These are phyloP conservation scores for Hippopotamus amphibius DNA, from an alignment of 2,113 vertebrate genomes.

Conservation along the genomic window DNA sequence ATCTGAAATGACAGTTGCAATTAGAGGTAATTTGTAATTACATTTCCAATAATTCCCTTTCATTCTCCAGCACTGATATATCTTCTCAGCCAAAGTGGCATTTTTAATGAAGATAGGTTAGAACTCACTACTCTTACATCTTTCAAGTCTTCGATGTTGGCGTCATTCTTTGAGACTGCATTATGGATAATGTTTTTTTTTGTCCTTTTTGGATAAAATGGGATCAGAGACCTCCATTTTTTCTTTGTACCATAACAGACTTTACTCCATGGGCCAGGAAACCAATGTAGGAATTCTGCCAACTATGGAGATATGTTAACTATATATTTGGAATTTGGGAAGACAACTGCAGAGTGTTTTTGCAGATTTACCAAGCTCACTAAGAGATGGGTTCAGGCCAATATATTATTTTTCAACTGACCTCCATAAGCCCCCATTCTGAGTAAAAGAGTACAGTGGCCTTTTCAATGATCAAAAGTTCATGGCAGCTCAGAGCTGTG, in stretches of 20 bases:
- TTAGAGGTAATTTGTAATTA: not conserved
- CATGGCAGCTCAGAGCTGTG: not conserved
- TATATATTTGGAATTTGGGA: not conserved
- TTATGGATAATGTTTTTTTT: not conserved
- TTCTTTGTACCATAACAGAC: not conserved
- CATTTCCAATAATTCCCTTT: not conserved
- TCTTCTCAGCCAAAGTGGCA: not conserved
- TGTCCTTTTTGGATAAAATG: not conserved
- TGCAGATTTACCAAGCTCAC: not conserved
- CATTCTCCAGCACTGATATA: not conserved
- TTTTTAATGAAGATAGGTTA: not conserved
- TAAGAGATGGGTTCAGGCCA: not conserved
- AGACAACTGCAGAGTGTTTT: not conserved
- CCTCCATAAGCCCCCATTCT: not conserved
- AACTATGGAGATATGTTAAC: not conserved
- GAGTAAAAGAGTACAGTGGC: not conserved
- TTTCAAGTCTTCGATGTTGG: not conserved
- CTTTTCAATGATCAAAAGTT: conserved; percentile 37
- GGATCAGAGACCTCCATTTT: not conserved
- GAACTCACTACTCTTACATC: not conserved
- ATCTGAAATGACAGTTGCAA: not conserved
- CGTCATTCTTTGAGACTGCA: not conserved
- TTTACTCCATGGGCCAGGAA: not conserved
- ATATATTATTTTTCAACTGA: conserved; percentile 25
- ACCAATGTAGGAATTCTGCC: not conserved